A percentile compares a stretch with the other conserved stretches of the same genome.
phyloP scores from a whole-genome alignment of 1,140 invertebrate genomes.

The Nymphalis io region DNA sequence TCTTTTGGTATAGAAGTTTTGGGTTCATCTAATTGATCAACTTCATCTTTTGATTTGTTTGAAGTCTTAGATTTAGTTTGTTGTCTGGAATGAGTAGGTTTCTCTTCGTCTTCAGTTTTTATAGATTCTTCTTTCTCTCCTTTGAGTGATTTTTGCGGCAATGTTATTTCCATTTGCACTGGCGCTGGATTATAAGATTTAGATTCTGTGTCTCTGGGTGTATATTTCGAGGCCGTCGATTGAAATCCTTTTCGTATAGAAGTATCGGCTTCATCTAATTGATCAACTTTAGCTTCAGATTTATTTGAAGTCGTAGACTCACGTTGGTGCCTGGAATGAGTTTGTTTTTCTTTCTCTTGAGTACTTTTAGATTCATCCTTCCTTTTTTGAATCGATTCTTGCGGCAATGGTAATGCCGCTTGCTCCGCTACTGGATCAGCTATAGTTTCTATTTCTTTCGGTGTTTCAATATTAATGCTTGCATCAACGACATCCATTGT shows the following conservation, averaged over 20 bases:
- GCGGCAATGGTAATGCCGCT: slow-evolving; percentile 4
- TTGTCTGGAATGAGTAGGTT: slow-evolving; percentile 46
- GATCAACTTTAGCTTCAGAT: too few relatives aligned
- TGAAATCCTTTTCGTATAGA: too few relatives aligned
- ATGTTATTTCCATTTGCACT: too few relatives aligned
- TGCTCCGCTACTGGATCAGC: too few relatives aligned
- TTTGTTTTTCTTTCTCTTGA: slow-evolving; percentile 34
- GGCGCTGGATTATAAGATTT: too few relatives aligned
- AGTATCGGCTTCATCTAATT: too few relatives aligned
- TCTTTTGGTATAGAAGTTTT: too few relatives aligned
- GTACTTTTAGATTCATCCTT: slow-evolving; percentile 16
- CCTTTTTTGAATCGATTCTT: slow-evolving; percentile 18
- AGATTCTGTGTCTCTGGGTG: too few relatives aligned
- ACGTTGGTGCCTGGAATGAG: slow-evolving; percentile 46
- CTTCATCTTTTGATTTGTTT: too few relatives aligned
- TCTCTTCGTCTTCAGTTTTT: slow-evolving; percentile 26
- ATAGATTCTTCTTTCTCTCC: slow-evolving; percentile 21
- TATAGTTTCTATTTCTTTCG: slow-evolving; percentile 21
- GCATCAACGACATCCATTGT: slow-evolving; percentile 21
- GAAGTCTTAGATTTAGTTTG: slow-evolving; percentile 52
- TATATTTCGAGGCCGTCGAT: too few relatives aligned
- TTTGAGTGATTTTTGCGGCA: too few relatives aligned
- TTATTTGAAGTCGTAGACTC: slow-evolving; percentile 52
- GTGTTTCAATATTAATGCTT: neutral
- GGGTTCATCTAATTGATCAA: too few relatives aligned